Percentiles rank a stretch among this genome's conserved stretches.
phyloP scores from a whole-genome alignment of 2,888 invertebrate species.

The Meloe dianella region DNA sequence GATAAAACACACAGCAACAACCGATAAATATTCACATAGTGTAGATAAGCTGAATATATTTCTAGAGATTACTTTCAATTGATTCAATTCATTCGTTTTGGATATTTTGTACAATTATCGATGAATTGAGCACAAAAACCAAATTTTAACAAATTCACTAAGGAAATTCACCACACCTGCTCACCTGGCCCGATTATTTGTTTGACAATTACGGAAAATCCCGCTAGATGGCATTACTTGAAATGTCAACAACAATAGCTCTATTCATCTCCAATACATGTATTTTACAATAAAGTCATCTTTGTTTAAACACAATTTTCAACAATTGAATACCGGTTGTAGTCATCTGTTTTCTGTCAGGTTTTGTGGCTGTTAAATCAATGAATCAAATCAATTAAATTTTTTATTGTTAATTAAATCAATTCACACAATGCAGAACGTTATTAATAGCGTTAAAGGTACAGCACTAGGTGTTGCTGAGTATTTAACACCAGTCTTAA shows the following conservation, averaged over 20 bases:
- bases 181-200: background rate
- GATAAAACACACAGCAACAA: background rate
- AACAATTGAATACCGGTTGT: background rate
- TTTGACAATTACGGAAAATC: background rate
- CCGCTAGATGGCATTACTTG: background rate
- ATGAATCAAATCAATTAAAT: background rate
- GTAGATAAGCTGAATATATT: background rate
- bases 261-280: background rate
- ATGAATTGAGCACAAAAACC: conserved; percentile 75
- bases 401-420: background rate
- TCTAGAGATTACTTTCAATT: background rate
- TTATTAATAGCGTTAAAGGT: conserved; percentile 94
- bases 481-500: conserved; percentile 93
- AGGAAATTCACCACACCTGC: background rate
- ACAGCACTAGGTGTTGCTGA: conserved; percentile 95
- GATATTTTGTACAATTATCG: background rate
- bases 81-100: too few relatives aligned
- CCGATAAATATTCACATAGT: background rate
- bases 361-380: background rate
- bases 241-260: background rate
- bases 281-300: background rate
- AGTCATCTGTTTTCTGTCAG: conserved; percentile 23
- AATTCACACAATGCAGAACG: conserved; percentile 80
- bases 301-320: background rate
- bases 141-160: background rate